Conservation (phyloP, 1,140 invertebrate genomes). For the Triops longicaudatus region DNA sequence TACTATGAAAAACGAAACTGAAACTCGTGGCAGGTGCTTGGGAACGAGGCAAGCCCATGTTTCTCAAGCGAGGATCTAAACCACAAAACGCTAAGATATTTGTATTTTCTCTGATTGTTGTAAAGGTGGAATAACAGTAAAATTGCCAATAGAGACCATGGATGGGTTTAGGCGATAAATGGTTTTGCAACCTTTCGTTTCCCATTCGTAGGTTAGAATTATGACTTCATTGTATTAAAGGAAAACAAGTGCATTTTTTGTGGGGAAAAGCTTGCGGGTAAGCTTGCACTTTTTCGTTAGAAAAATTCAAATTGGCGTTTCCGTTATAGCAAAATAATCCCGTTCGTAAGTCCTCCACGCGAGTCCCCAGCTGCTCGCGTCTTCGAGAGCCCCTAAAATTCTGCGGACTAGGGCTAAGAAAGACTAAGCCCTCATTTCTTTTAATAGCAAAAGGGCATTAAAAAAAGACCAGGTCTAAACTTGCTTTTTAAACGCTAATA, state of each 20-base stretch:
- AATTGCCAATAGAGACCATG: no score
- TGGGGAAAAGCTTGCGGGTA: neutral
- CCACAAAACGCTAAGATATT: neutral
- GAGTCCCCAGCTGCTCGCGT: slow-evolving; percentile 3
- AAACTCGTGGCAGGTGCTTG: neutral
- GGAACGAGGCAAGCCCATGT: neutral
- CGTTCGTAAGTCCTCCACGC: neutral
- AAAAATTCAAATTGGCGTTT: neutral
- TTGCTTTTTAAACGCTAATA: neutral
- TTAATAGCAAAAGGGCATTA: neutral
- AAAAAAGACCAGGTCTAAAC: neutral
- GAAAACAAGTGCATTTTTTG: neutral
- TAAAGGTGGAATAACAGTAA: neutral
- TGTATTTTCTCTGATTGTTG: neutral
- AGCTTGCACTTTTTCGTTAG: neutral
- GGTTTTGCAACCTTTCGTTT: no score
- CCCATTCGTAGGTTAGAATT: no score
- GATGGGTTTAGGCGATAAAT: no score
- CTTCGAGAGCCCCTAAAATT: neutral
- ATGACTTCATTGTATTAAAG: no score
- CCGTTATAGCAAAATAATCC: neutral
- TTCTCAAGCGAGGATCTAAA: neutral
- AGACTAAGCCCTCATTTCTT: neutral
- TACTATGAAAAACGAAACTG: neutral
- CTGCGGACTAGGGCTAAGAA: neutral